phyloP scores from a whole-genome alignment of 1,140 invertebrate species.

The Cherax quadricarinatus region DNA sequence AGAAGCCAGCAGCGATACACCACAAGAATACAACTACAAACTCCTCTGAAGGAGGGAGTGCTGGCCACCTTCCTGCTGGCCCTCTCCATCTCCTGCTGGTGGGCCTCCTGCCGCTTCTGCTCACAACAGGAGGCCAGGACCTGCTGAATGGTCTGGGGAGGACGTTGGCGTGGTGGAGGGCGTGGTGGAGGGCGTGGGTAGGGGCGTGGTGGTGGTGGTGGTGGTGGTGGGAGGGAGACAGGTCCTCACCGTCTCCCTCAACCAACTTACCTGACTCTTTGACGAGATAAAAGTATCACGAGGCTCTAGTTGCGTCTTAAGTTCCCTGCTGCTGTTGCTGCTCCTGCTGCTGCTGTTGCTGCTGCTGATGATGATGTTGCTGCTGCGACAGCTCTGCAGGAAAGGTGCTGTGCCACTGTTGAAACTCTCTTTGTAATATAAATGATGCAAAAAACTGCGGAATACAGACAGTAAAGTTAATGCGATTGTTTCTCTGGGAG shows the following conservation, averaged over 20 bases:
- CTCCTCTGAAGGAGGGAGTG: constrained; percentile 21
- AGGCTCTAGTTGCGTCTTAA: too few relatives aligned
- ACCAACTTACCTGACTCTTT: not conserved
- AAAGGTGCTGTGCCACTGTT: not conserved
- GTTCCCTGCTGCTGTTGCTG: not conserved
- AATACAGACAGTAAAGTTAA: not conserved
- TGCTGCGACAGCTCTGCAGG: not conserved
- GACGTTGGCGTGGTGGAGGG: constrained; percentile 31
- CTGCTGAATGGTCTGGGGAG: not conserved
- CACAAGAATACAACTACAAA: constrained; percentile 70
- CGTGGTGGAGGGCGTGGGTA: not conserved
- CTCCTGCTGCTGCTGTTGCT: not conserved
- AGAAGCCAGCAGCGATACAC: constrained; percentile 70
- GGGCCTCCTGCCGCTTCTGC: not conserved
- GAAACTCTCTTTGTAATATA: not conserved
- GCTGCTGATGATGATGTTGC: not conserved
- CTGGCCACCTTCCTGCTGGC: not conserved
- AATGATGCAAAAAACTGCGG: not conserved
- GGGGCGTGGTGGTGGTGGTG: not conserved
- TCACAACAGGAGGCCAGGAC: not conserved
- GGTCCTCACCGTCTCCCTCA: not conserved
- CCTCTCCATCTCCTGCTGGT: constrained; percentile 30
- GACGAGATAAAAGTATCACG: not conserved
- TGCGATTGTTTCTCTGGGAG: not conserved
- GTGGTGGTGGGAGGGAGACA: constrained; percentile 17